Evolutionary conservation across 2,888 invertebrate species (phyloP).

Genomic region (Muschampia plurimacula): DNA sequence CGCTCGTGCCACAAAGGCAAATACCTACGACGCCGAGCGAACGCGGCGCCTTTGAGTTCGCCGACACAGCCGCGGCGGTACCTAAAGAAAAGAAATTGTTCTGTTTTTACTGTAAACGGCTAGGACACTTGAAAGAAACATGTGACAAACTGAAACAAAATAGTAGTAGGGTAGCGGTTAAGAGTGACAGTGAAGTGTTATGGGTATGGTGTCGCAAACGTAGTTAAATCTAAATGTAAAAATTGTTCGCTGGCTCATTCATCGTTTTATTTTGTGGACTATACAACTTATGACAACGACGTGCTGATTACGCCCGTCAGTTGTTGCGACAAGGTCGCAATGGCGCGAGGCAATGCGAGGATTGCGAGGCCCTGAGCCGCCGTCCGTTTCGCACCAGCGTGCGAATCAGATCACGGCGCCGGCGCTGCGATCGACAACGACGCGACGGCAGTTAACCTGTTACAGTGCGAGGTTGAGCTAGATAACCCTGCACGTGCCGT

Average conservation of each 20-base stretch:
- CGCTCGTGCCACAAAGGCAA: too few relatives aligned
- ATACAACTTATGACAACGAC: neutral
- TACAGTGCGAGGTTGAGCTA: too few relatives aligned
- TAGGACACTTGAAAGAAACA: neutral
- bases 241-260: neutral
- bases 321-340: too few relatives aligned
- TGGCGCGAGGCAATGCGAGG: too few relatives aligned
- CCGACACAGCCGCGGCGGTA: neutral
- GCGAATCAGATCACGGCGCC: too few relatives aligned
- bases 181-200: constrained; percentile 2
- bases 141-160: neutral
- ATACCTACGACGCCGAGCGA: neutral
- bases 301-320: neutral
- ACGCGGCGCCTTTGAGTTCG: neutral
- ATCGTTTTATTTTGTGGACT: neutral
- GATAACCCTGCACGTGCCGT: too few relatives aligned
- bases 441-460: too few relatives aligned
- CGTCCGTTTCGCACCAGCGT: too few relatives aligned
- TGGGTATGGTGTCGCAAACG: constrained; percentile 6
- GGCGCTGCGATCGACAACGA: too few relatives aligned
- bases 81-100: neutral
- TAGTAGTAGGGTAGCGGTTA: neutral
- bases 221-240: neutral
- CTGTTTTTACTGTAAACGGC: neutral
- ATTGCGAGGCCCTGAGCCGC: too few relatives aligned